Evolutionary conservation across 2,113 vertebrate genomes (phyloP).

Genomic region (Platichthys flesus): DNA sequence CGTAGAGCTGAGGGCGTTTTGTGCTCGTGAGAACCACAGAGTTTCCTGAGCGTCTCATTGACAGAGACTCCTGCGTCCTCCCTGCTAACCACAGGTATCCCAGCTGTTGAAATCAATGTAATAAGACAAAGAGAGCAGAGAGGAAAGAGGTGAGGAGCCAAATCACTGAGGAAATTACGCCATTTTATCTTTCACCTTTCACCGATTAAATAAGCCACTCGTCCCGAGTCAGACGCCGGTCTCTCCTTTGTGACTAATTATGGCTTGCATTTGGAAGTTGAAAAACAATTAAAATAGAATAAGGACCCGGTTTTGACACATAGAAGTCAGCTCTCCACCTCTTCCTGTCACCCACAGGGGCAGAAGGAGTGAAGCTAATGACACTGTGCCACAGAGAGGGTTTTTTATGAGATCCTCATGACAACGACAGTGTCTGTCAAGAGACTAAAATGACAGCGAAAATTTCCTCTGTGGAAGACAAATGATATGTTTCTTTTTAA

Average conservation of each 20-base stretch:
- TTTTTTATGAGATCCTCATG: constrained; percentile 23
- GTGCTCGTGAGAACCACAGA: constrained; percentile 7
- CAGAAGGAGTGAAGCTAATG: constrained; percentile 3
- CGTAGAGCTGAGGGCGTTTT: constrained; percentile 14
- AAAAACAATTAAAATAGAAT: constrained; percentile 42
- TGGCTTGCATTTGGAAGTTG: constrained; percentile 16
- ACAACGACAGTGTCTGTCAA: constrained; percentile 27
- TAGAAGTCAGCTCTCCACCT: constrained; percentile 10
- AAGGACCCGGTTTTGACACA: not conserved
- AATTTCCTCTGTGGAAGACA: not conserved
- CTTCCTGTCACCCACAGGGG: constrained; percentile 24
- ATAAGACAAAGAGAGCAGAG: not conserved
- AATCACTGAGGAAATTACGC: constrained; percentile 11
- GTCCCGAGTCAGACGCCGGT: constrained; percentile 4
- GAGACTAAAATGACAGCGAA: constrained; percentile 2
- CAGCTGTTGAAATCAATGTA: constrained; percentile 21
- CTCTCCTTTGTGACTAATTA: constrained; percentile 45
- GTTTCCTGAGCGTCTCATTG: constrained; percentile 11
- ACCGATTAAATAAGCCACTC: constrained; percentile 41
- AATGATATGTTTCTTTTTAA: not conserved
- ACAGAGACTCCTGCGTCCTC: constrained; percentile 4
- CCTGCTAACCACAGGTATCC: constrained; percentile 2
- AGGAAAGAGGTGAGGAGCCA: constrained; percentile 13
- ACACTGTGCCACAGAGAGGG: constrained; percentile 12
- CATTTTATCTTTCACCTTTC: constrained; percentile 43